phyloP scores from a whole-genome alignment of 2,888 invertebrate genomes.

The Clusia tigrina region DNA sequence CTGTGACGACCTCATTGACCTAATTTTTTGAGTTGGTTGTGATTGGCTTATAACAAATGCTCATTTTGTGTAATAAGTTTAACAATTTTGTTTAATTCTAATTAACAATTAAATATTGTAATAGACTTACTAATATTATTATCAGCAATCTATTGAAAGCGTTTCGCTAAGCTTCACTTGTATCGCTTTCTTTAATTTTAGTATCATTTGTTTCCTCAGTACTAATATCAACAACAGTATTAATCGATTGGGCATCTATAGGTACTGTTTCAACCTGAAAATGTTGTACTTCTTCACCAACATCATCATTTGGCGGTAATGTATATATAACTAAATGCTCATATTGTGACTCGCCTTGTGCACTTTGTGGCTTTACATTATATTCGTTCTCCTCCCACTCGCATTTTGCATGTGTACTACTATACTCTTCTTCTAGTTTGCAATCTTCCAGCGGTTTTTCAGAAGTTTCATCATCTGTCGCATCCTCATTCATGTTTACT shows the following conservation, averaged over 20 bases:
- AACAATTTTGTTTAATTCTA: background rate
- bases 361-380: too few species aligned
- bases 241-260: too few species aligned
- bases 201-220: slow-evolving; percentile 9
- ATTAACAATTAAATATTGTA: background rate
- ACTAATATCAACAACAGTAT: too few species aligned
- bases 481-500: background rate
- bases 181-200: slow-evolving; percentile 13
- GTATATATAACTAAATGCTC: too few species aligned
- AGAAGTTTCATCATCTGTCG: background rate
- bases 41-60: background rate
- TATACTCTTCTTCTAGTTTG: background rate
- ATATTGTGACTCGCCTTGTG: too few species aligned
- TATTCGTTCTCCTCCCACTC: too few species aligned
- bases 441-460: background rate
- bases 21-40: background rate
- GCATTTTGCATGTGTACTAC: too few species aligned
- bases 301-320: too few species aligned
- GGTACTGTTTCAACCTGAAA: too few species aligned
- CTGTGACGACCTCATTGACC: background rate
- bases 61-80: too few species aligned
- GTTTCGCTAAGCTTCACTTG: slow-evolving; percentile 34
- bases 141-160: background rate
- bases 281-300: too few species aligned
- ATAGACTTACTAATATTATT: background rate